phyloP scores from a whole-genome alignment of 1,140 invertebrate species.

The Papilio aristodemus region DNA sequence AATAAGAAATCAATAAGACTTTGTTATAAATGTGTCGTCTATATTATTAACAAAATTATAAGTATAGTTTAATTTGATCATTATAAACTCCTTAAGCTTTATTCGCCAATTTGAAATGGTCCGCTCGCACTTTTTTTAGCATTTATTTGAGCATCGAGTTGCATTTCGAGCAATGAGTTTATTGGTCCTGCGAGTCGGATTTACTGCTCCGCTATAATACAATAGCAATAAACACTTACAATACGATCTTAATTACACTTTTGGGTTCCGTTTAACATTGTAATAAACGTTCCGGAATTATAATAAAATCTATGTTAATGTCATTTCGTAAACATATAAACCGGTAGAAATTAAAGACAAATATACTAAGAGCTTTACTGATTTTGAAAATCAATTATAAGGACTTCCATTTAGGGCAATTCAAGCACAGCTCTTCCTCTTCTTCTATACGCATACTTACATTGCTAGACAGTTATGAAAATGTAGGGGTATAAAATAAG shows the following conservation, averaged over 20 bases:
- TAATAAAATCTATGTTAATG: background rate
- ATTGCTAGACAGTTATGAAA: too few relatives aligned
- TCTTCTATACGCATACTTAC: too few relatives aligned
- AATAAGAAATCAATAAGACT: too few relatives aligned
- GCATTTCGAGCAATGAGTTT: conserved; percentile 54
- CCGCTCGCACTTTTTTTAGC: conserved; percentile 36
- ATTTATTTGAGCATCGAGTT: conserved; percentile 39
- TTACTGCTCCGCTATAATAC: conserved; percentile 56
- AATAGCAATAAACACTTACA: conserved; percentile 60
- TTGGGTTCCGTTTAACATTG: conserved; percentile 43
- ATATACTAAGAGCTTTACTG: too few relatives aligned
- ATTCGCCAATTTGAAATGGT: conserved; percentile 25
- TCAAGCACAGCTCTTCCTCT: too few relatives aligned
- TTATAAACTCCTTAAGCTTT: background rate
- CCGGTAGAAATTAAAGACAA: too few relatives aligned
- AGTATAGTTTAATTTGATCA: background rate
- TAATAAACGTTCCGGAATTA: conserved; percentile 12
- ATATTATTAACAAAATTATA: background rate
- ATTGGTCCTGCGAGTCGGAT: conserved; percentile 59
- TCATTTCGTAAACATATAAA: background rate
- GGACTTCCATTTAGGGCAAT: too few relatives aligned
- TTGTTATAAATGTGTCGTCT: too few relatives aligned
- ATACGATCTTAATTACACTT: conserved; percentile 62
- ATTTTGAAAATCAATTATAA: too few relatives aligned
- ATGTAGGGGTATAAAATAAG: too few relatives aligned